Base-by-base conservation (phyloP, 1,140 invertebrate species). In the Saccostrea cuccullata region DNA sequence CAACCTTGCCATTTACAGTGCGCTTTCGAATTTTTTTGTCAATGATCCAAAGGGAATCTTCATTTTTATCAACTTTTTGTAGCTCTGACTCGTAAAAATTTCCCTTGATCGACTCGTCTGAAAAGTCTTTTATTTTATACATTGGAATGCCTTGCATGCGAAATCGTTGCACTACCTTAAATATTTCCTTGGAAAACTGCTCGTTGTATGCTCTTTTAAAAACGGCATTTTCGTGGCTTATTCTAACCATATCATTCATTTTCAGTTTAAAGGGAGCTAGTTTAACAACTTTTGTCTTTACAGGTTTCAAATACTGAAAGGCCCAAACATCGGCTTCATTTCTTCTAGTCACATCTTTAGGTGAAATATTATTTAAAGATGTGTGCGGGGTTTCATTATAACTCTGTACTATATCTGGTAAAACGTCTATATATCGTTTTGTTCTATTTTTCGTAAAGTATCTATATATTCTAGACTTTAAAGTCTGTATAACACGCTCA, bases 1-100 rank as follows among this genome's bases (percentile, higher is more conserved):
- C 64, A 26, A 85, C 55, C 30, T 58, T 20, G 9, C 88, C 88
- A 73, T 85, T 82, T n/a, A 67, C 40, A 67, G 77, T 85, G 58
- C 88, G 82, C 40, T 84, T 89, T 60, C 86, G 60, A 55, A 85
- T 84, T 89, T 87, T 87, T 70, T 85, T 87, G 60, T 89, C 88
- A 26, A 89, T 87, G 73, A 73, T 87, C 82, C 86, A 87, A 55
- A 89, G 55, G 23, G 82, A 58, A 26, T 89, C 84, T 77, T 89
- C 88, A 56, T 87, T 47, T 55, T 89, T 87, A 13, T 67, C 70
- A 23, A 87, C 86, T 87, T 67, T 89, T 36, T 73, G 30, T 56
- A 89, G 55, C 58, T 89, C 86, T 40, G 64, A 82, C 11, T 84
- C 40, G 73, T 89, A 87, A 85, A 87, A 87, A 60, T 85, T 77